These are phyloP conservation scores for Trypoxylon attenuatum DNA, from an alignment of 2,888 invertebrate genomes.

Conservation along the genomic window DNA sequence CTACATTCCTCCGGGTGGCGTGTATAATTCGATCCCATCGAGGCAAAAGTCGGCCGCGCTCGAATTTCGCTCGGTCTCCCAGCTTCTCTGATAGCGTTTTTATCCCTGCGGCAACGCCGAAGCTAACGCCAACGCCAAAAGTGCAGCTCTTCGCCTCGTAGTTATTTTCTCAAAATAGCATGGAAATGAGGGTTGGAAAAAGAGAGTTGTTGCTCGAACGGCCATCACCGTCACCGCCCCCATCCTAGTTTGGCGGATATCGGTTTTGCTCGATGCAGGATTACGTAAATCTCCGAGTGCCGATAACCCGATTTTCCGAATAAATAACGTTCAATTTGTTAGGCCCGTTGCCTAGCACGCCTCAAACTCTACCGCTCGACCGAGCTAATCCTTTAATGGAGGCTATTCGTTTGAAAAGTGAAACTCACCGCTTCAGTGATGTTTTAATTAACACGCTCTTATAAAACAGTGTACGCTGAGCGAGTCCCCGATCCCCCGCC, in stretches of 20 bases:
- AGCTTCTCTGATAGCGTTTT: neutral
- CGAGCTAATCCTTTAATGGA: slow-evolving; percentile 33
- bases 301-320: slow-evolving; percentile 41
- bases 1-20: too few species aligned
- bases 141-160: neutral
- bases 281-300: slow-evolving; percentile 29
- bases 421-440: neutral
- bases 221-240: too few species aligned
- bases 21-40: neutral
- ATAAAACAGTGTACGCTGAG: neutral
- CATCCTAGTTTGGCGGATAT: too few species aligned
- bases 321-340: slow-evolving; percentile 43
- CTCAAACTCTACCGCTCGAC: slow-evolving; percentile 19
- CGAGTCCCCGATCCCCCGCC: too few species aligned
- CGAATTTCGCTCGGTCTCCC: neutral
- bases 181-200: slow-evolving; percentile 18
- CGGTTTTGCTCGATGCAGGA: slow-evolving; percentile 13
- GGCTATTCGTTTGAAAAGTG: slow-evolving; percentile 10
- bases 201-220: slow-evolving; percentile 15
- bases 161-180: slow-evolving; percentile 1
- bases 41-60: neutral
- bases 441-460: neutral
- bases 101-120: slow-evolving; percentile 8
- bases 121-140: neutral
- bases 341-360: slow-evolving; percentile 19